Evolutionary conservation across 2,888 invertebrate species (phyloP).

Genomic region (Agapostemon virescens): DNA sequence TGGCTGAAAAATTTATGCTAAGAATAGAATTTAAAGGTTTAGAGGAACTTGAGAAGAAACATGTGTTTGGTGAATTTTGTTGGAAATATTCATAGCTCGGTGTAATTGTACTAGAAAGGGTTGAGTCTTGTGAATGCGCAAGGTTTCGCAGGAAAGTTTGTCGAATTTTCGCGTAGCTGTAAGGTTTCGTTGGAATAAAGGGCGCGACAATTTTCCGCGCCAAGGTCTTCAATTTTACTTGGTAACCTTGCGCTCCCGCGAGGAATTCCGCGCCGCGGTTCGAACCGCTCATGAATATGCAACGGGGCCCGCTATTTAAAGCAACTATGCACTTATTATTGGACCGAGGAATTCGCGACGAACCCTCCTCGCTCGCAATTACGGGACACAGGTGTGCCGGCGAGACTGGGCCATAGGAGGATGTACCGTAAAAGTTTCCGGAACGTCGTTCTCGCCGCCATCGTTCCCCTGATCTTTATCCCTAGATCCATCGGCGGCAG

Average conservation of each 20-base stretch:
- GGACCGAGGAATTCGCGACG: slow-evolving; percentile 36
- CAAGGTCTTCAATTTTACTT: slow-evolving; percentile 32
- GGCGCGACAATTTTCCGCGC: not conserved
- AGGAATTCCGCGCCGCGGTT: slow-evolving; percentile 49
- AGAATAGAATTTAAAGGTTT: no score
- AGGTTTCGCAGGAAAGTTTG: not conserved
- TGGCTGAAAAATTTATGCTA: no score
- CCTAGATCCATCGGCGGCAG: not conserved
- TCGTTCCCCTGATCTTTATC: not conserved
- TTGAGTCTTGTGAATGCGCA: no score
- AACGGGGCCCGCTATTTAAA: slow-evolving; percentile 52
- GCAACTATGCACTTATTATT: slow-evolving; percentile 55
- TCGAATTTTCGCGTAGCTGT: not conserved
- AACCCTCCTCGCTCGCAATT: slow-evolving; percentile 39
- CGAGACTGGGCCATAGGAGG: slow-evolving; percentile 14
- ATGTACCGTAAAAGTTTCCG: slow-evolving; percentile 26
- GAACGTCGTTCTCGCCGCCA: not conserved
- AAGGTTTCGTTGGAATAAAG: not conserved
- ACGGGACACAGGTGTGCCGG: not conserved
- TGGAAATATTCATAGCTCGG: no score
- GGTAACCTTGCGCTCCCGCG: slow-evolving; percentile 38
- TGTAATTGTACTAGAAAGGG: no score
- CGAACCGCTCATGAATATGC: slow-evolving; percentile 58
- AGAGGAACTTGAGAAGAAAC: no score
- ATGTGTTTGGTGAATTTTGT: no score